Evolutionary conservation across 2,888 invertebrate genomes (phyloP), one percentile per base, ranked within the genome.

Genomic region (Deilephila elpenor): DNA sequence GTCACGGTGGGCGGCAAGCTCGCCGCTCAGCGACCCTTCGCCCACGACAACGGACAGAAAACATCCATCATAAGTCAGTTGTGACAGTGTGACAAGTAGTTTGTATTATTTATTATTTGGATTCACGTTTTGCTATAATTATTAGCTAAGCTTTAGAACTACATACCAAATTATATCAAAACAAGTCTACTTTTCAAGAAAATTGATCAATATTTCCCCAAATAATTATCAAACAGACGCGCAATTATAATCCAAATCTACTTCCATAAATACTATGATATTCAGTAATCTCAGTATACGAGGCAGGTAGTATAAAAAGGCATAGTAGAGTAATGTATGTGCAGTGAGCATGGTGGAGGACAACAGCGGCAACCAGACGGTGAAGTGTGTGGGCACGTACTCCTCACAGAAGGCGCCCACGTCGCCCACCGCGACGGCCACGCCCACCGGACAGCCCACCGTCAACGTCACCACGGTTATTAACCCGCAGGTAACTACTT

Each of bases 331-430:
- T 56, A 20, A 56, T 59, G 25, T 37, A n/a, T 64, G 84, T 80
- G 3, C 81, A 94, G 93, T 93, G 76, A 92, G 91, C 78, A 89
- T 91, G 91, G 85, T 91, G 73, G 93, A 93, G 70, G 93, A 92
- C 76, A 77, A 82, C 11, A 88, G 84, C 81, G 93, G 92, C 73
- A 89, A 86, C 75, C 88, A 86, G 74, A 88, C 90, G 8, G 78
- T 93, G 82, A 93, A 92, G 76, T 93, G 93, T 75, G 84, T 93
- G 64, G 92, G 93, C 75, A 89, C 92, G 53, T 92, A 90, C 89
- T 86, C 61, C 53, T 78, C 34, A 56, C 53, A 91, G 74, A 81
- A 86, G 5, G 59, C 80, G 17, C 64, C 80, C 37, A 73, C 85
- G 44, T 56, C 78, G 56, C 77, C 78, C 72, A 73, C n/a, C 60